Base-by-base conservation (phyloP, 1,140 invertebrate genomes). In the Dinoponera quadriceps region DNA sequence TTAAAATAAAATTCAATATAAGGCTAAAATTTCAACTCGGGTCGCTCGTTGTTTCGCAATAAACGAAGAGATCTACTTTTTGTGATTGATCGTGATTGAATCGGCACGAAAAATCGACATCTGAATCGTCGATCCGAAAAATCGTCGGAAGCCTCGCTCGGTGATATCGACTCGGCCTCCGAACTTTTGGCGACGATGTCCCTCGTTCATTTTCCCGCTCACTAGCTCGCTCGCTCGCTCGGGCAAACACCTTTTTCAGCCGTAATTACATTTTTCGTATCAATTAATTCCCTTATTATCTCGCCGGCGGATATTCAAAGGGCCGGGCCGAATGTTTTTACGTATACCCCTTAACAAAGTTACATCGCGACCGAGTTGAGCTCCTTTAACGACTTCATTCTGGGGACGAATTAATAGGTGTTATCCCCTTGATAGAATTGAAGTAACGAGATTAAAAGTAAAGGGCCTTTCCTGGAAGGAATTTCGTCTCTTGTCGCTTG, bases 371-470 rank as follows among this genome's bases (percentile, higher is more conserved):
- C 60, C 83, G 80, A 88, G 86, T 85, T 88, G 83, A 88, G 83
- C 86, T 85, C 81, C 87, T 85, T 88, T 82, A 88, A 88, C 77
- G 86, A 88, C 86, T 88, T 88, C 87, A 71, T 88, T 88, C 86
- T 83, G 78, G 87, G 77, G 62, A 88, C 86, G 87, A 88, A 88
- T 88, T 88, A 88, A 88, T 88, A 88, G 87, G 86, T 88, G 87
- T 88, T 88, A 88, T 88, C 87, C 86, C 87, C 87, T 88, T 88
- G 73, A 88, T 88, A 85, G 86, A 88, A 88, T 88, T 88, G 84
- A 88, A 88, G 87, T 88, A 88, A 88, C 86, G 73, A 88, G 87
- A 88, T 88, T 88, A 88, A 88, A 88, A 88, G 86, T 88, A 88
- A 88, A 85, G 86, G 78, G 73, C 78, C 83, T 68, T 82, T 77